Conservation (phyloP, 2,888 invertebrate genomes). For the Dorcus hopei region DNA sequence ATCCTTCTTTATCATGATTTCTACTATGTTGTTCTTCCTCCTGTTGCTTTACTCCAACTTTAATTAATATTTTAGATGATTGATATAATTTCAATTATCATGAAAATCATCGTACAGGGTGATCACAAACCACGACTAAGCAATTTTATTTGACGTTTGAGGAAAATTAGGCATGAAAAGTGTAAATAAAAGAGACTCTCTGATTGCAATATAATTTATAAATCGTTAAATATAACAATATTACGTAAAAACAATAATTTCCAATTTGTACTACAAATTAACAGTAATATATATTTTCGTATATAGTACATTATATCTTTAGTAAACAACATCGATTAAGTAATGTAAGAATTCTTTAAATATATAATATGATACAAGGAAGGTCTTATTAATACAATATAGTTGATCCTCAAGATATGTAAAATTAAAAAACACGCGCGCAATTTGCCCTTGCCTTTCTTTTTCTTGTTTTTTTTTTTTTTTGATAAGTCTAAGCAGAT, state of each 20-base stretch:
- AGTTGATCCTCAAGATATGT: constrained; percentile 24
- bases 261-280: constrained; percentile 45
- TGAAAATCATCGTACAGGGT: no score
- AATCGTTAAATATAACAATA: constrained; percentile 47
- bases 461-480: background rate
- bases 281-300: constrained; percentile 38
- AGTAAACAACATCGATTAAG: constrained; percentile 27
- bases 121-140: no score
- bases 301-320: constrained; percentile 28
- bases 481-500: constrained; percentile 20
- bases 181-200: no score
- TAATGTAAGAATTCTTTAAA: constrained; percentile 27
- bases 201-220: constrained; percentile 43
- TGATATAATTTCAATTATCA: no score
- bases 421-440: constrained; percentile 20
- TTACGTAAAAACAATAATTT: constrained; percentile 45
- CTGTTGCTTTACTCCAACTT: no score
- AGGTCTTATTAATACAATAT: constrained; percentile 7
- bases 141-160: no score
- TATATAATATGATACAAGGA: constrained; percentile 26
- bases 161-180: no score
- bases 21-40: no score
- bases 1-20: no score
- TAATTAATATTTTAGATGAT: no score
- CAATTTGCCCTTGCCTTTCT: constrained; percentile 8